Evolutionary conservation across 2,797 vertebrate species (phyloP).

Genomic region (Spea hammondii): DNA sequence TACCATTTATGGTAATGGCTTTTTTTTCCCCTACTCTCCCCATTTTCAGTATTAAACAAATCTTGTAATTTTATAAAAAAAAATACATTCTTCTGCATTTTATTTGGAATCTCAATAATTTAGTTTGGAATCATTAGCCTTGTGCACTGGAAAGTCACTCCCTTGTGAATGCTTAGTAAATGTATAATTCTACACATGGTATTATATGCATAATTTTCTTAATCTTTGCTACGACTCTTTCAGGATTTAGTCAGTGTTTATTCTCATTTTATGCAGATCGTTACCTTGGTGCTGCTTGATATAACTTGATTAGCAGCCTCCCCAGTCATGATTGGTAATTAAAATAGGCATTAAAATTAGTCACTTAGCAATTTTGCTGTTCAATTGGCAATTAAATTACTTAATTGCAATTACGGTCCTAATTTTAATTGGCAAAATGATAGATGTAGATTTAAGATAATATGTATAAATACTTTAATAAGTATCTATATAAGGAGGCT

Average conservation of each 20-base stretch:
- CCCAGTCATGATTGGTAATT: slow-evolving; percentile 91
- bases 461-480: slow-evolving; percentile 86
- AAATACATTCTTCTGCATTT: too few relatives aligned
- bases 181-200: background rate
- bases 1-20: too few relatives aligned
- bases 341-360: slow-evolving; percentile 94
- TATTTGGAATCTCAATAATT: too few relatives aligned
- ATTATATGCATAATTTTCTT: background rate
- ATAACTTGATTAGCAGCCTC: slow-evolving; percentile 82
- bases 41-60: too few relatives aligned
- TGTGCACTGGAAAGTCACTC: too few relatives aligned
- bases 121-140: too few relatives aligned
- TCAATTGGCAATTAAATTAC: slow-evolving; percentile 94
- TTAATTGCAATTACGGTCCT: slow-evolving; percentile 90
- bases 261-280: slow-evolving; percentile 72
- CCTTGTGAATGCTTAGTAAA: background rate
- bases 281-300: slow-evolving; percentile 80
- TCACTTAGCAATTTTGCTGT: slow-evolving; percentile 90
- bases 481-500: slow-evolving; percentile 83
- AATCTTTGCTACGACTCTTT: slow-evolving; percentile 11
- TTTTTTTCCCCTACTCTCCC: too few relatives aligned
- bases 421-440: slow-evolving; percentile 87
- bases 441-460: slow-evolving; percentile 86
- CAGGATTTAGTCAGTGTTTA: slow-evolving; percentile 70
- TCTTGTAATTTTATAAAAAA: too few relatives aligned